Evolutionary conservation across 2,888 invertebrate genomes (phyloP).

Genomic region (Tholera decimalis): DNA sequence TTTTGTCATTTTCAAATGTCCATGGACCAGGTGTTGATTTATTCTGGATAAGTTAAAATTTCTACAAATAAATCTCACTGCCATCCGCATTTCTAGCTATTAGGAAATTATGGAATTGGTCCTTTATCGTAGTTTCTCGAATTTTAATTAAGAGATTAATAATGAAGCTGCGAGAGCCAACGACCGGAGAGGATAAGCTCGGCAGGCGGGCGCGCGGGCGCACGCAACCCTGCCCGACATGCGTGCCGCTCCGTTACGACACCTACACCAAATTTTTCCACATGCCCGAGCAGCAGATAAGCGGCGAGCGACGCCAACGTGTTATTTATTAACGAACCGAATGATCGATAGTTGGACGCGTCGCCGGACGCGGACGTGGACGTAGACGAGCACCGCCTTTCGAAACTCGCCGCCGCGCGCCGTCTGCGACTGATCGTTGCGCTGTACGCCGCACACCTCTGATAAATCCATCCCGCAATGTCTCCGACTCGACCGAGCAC

Average conservation of each 20-base stretch:
- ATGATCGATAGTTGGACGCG: conserved; percentile 91
- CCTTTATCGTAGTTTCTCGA: conserved; percentile 58
- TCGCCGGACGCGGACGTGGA: conserved; percentile 89
- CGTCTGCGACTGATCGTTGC: conserved; percentile 77
- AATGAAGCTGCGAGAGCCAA: conserved; percentile 79
- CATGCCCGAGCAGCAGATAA: conserved; percentile 91
- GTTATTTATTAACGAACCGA: conserved; percentile 92
- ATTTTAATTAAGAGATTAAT: conserved; percentile 86
- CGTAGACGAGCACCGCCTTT: conserved; percentile 87
- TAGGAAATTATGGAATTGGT: conserved; percentile 38
- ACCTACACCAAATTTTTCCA: conserved; percentile 91
- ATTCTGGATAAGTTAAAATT: background rate
- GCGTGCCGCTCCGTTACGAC: conserved; percentile 90
- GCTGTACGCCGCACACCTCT: conserved; percentile 74
- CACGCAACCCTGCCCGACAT: conserved; percentile 87
- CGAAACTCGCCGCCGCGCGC: conserved; percentile 85
- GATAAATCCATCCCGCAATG: conserved; percentile 78
- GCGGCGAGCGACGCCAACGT: conserved; percentile 89
- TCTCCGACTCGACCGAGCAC: conserved; percentile 75
- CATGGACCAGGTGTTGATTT: background rate
- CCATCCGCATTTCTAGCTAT: conserved; percentile 3
- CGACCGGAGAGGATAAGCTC: conserved; percentile 83
- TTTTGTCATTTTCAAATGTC: conserved; percentile 1
- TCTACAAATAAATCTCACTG: conserved; percentile 1
- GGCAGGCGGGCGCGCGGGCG: conserved; percentile 78